A percentile compares a stretch with the other conserved stretches of the same genome.
phyloP scores from a whole-genome alignment of 1,140 invertebrate genomes.

The Drosophila melanica region DNA sequence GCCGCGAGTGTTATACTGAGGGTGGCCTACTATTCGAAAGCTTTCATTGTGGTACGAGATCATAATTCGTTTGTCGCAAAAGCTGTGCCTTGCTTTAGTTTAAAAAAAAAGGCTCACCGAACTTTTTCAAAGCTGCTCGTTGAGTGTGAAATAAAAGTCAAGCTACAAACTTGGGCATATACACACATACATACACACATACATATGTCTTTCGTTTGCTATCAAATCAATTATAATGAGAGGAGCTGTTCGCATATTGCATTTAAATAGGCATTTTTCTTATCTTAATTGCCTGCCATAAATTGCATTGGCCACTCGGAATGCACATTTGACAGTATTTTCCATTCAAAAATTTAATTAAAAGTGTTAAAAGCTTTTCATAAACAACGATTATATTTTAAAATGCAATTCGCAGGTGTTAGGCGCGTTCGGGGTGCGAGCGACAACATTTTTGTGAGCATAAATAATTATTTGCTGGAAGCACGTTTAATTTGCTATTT shows the following conservation, averaged over 20 bases:
- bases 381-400: slow-evolving; percentile 32
- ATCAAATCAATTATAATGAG: too few relatives aligned
- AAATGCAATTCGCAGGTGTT: slow-evolving; percentile 37
- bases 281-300: slow-evolving; percentile 58
- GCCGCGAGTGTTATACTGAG: slow-evolving; percentile 12
- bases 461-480: slow-evolving; percentile 61
- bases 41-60: slow-evolving; percentile 26
- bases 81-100: slow-evolving; percentile 9
- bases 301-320: slow-evolving; percentile 38
- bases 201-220: background rate
- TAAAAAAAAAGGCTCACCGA: slow-evolving; percentile 25
- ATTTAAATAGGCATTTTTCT: slow-evolving; percentile 44
- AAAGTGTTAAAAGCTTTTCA: slow-evolving; percentile 70
- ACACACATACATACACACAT: background rate
- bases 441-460: slow-evolving; percentile 30
- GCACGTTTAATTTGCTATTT: slow-evolving; percentile 59
- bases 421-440: background rate
- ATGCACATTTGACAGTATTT: slow-evolving; percentile 34
- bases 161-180: background rate
- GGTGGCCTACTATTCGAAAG: slow-evolving; percentile 27
- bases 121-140: slow-evolving; percentile 22
- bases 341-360: slow-evolving; percentile 58
- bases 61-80: slow-evolving; percentile 20
- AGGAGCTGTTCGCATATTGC: background rate
- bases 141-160: background rate